Conservation (phyloP, 2,888 invertebrate genomes). For the Platynereis dumerilii region DNA sequence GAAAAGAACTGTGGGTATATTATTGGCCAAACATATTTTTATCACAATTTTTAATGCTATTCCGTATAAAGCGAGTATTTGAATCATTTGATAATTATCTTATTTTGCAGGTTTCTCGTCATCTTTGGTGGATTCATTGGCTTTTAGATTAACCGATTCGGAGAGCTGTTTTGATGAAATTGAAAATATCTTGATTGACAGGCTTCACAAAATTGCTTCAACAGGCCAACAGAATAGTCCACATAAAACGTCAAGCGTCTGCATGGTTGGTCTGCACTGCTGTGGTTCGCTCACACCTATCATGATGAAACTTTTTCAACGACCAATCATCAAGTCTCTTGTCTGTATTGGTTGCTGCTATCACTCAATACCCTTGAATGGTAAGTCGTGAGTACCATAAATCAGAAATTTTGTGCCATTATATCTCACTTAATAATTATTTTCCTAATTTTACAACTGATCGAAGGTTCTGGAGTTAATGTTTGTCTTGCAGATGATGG, state of each 20-base stretch:
- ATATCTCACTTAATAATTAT: no score
- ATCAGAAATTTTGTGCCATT: no score
- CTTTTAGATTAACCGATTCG: not conserved
- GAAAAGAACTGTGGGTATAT: constrained; percentile 11
- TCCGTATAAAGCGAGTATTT: no score
- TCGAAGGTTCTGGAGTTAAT: no score
- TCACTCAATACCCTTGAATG: constrained; percentile 51
- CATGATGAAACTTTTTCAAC: constrained; percentile 46
- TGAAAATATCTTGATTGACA: not conserved
- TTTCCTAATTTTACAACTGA: no score
- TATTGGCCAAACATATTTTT: no score
- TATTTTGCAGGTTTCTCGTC: not conserved
- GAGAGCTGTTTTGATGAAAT: not conserved
- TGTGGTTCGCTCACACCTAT: constrained; percentile 60
- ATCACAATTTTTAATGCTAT: no score
- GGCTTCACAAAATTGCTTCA: not conserved
- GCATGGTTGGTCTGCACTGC: constrained; percentile 59
- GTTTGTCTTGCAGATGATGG: not conserved
- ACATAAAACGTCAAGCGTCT: constrained; percentile 30
- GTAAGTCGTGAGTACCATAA: constrained; percentile 30
- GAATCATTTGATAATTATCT: no score
- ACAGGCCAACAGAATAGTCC: not conserved
- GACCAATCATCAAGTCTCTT: constrained; percentile 42
- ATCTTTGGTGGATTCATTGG: not conserved
- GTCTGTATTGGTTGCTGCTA: constrained; percentile 60